These are phyloP conservation scores for Malacoraja senta DNA, from an alignment of 2,797 vertebrate species.

Conservation along the genomic window DNA sequence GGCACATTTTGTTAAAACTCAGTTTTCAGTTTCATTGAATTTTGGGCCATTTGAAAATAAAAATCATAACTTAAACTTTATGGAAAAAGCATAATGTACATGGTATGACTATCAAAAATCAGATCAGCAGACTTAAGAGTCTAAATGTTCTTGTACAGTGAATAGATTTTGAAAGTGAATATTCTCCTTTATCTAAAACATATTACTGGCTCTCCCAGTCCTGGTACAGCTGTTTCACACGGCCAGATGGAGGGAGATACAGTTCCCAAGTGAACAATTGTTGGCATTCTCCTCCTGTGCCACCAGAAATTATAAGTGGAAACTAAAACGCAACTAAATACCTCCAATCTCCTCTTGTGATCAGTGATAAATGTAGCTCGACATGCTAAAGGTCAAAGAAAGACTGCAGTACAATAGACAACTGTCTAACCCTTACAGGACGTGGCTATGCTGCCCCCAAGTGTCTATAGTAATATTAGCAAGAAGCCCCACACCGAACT, in stretches of 20 bases:
- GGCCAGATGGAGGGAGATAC: slow-evolving; percentile 87
- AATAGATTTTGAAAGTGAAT: slow-evolving; percentile 60
- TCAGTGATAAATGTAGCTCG: slow-evolving; percentile 65
- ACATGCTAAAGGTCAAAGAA: slow-evolving; percentile 57
- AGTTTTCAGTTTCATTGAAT: neutral
- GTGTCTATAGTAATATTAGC: slow-evolving; percentile 28
- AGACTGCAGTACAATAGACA: slow-evolving; percentile 37
- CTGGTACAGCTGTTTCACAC: slow-evolving; percentile 71
- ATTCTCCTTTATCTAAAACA: slow-evolving; percentile 68
- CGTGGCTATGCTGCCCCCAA: slow-evolving; percentile 61
- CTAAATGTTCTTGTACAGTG: slow-evolving; percentile 60
- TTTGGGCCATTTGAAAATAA: neutral
- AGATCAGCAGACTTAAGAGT: slow-evolving; percentile 58
- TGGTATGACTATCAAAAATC: slow-evolving; percentile 33
- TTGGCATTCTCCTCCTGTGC: slow-evolving; percentile 66
- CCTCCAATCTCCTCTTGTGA: slow-evolving; percentile 62
- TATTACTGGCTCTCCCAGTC: slow-evolving; percentile 74
- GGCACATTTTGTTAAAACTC: neutral
- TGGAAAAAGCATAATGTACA: neutral
- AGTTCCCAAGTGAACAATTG: slow-evolving; percentile 78
- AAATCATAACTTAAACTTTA: neutral
- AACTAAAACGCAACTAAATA: slow-evolving; percentile 70
- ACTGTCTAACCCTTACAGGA: slow-evolving; percentile 28
- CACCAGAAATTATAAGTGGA: slow-evolving; percentile 64
- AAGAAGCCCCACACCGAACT: neutral